These are phyloP conservation scores for Dicaeum eximium DNA, from an alignment of 2,113 vertebrate genomes.

Conservation along the genomic window DNA sequence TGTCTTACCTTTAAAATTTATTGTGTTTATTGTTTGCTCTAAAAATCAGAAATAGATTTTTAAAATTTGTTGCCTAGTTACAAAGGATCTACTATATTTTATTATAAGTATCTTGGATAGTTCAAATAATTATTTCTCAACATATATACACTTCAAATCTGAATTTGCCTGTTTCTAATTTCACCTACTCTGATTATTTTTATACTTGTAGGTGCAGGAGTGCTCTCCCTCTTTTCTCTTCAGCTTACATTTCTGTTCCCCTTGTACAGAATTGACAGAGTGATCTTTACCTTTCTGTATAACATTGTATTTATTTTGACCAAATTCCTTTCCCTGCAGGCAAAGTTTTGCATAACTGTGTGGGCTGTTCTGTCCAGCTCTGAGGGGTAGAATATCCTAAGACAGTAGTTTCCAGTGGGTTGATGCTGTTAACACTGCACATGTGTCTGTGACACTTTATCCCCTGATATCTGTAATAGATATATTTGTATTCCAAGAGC, in stretches of 20 bases:
- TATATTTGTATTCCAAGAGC: neutral
- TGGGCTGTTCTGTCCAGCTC: neutral
- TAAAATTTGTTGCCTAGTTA: neutral
- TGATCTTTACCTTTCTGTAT: neutral
- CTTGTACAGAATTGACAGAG: neutral
- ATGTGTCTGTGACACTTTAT: neutral
- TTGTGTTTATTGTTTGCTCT: neutral
- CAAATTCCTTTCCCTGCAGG: neutral
- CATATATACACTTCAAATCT: neutral
- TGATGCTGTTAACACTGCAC: neutral
- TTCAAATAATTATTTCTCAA: neutral
- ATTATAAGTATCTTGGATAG: neutral
- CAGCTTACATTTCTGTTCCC: neutral
- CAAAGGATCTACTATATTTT: neutral
- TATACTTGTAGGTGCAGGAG: neutral
- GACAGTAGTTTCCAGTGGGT: neutral
- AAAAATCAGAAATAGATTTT: neutral
- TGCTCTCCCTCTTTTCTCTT: neutral
- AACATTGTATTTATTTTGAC: neutral
- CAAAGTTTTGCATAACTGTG: neutral
- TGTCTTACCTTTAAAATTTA: neutral
- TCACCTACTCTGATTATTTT: neutral
- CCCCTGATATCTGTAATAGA: neutral
- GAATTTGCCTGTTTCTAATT: neutral
- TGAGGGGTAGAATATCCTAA: neutral